Evolutionary conservation across 2,113 vertebrate species (phyloP), one percentile per base, ranked within the genome.

Genomic region (Ornithorhynchus anatinus): DNA sequence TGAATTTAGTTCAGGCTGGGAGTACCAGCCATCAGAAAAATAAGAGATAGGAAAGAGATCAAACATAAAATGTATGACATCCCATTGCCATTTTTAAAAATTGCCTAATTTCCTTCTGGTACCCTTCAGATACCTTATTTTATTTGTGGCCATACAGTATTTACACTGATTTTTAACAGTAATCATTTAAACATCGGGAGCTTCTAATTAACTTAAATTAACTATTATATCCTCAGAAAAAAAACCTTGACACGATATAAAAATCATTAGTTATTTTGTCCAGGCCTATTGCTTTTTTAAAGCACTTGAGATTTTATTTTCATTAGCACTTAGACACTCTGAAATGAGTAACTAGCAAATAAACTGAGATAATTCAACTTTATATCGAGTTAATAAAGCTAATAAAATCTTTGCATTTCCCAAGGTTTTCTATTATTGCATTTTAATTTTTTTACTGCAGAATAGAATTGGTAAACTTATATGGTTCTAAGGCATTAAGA

Each of bases 261-360:
- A 88, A 79, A 85, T 45, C 66, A 75, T 57, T 77, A 86, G 78
- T 84, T 7, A 61, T 84, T 89, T 81, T 81, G 85, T 59, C 57
- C 72, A 82, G 53, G 37, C 13, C 64, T 2, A 37, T 84, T 88
- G 73, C 66, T 90, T 92, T 92, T 91, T 89, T 88, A 89, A 92
- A 92, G 81, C 88, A 89, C 85, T 91, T 85, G 79, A 92, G 83
- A 86, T 89, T 92, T 91, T 90, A 86, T 89, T 91, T 92, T 90
- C 79, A 90, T 92, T 92, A 85, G 69, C 75, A 50, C 58, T 65
- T 62, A 88, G 86, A 86, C 82, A 84, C 67, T 93, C 88, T 72
- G 74, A 92, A 89, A 92, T 89, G 72, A 92, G 33, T 85, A 88
- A 89, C 73, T 91, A 89, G 74, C 76, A 91, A 91, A 89, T 92